Evolutionary conservation across 2,888 invertebrate genomes (phyloP), one percentile per base, ranked within the genome.

Genomic region (Trissonchulus sp.): DNA sequence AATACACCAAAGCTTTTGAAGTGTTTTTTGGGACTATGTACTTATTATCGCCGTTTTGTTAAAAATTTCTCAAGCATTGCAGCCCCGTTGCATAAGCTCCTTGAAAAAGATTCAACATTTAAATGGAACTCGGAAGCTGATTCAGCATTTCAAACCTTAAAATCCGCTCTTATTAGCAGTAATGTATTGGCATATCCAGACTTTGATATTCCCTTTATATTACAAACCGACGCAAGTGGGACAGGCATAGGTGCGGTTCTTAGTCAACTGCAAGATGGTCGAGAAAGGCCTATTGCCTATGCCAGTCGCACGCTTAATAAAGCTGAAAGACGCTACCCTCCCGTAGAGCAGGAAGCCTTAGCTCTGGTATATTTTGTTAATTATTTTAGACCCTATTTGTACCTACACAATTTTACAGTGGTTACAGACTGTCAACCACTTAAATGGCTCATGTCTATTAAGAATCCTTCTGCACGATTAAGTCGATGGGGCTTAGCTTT

Each of bases 301-400:
- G 76, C 76, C 0, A 79, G 79, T 68, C 30, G 78, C 23, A 60
- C 74, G 1, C 68, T 81, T 2, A 75, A n/a, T 2, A 72, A 63
- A 34, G 79, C 82, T 31, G 85, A 86, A 78, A 72, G 77, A 0
- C 85, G 85, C 31, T 80, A 81, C 76, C 75, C 79, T 0, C 76
- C 79, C 8, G 77, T 79, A 0, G 79, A 82, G 37, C 76, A 76
- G 33, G 80, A 81, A 65, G 71, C 79, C 62, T 75, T 80, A 8
- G 80, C 78, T 0, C 76, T 80, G 2, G 79, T 81, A 8, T 78
- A 71, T 28, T 78, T 76, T 3, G 74, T 78, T 0, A 69, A 80
- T 3, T 84, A 85, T 76, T 86, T 85, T 74, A 75, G 84, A n/a
- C 83, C 82, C 0, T 87, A 86, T 75, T 78, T 87, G 0, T 84